Evolutionary conservation across 2,888 invertebrate species (phyloP).

Genomic region (Sesia apiformis): DNA sequence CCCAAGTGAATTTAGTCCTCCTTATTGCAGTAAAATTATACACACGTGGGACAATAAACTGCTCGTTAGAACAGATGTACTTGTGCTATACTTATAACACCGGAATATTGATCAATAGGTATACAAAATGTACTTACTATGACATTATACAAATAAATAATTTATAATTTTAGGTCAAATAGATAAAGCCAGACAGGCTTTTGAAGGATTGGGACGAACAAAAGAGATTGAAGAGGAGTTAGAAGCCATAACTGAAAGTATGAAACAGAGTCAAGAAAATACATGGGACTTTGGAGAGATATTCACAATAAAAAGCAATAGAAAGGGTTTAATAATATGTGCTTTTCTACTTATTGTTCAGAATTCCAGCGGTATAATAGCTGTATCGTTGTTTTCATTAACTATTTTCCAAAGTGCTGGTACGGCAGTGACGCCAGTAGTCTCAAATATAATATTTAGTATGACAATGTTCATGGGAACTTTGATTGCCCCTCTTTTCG

Average conservation of each 20-base stretch:
- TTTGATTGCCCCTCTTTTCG: neutral
- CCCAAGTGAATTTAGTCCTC: no score
- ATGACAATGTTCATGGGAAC: neutral
- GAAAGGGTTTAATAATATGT: neutral
- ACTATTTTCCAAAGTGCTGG: neutral
- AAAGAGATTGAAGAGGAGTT: slow-evolving; percentile 1
- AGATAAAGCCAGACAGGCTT: neutral
- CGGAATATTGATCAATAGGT: neutral
- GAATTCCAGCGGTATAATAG: neutral
- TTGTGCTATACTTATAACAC: neutral
- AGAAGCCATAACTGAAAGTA: neutral
- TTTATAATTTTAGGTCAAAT: neutral
- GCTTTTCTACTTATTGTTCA: neutral
- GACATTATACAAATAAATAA: neutral
- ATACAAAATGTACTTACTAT: neutral
- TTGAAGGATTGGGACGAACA: neutral
- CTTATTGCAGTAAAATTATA: neutral
- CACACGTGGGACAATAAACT: no score
- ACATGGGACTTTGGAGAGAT: neutral
- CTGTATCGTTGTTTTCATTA: neutral
- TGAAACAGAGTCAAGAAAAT: neutral
- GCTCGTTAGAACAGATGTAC: neutral
- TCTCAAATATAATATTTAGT: neutral
- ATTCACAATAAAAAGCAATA: neutral
- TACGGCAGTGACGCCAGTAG: neutral